These are phyloP conservation scores for Salmo trutta DNA, from an alignment of 2,797 vertebrate genomes.

Conservation along the genomic window DNA sequence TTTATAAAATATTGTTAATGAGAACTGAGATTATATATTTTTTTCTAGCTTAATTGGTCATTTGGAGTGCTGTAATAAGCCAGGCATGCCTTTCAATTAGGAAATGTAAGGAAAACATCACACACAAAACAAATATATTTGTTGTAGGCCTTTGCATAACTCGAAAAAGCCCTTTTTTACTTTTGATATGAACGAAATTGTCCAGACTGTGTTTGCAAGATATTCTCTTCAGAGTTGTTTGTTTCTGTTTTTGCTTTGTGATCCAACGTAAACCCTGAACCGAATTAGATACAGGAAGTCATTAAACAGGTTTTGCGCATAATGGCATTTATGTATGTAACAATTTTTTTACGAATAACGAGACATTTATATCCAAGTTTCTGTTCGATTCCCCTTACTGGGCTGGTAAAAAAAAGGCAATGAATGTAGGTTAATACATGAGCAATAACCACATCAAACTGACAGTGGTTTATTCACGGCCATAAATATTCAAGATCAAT, in stretches of 20 bases:
- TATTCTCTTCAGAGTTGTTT: not conserved
- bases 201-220: not conserved
- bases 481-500: constrained; percentile 75
- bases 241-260: not conserved
- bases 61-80: too few species aligned
- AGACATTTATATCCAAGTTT: not conserved
- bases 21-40: not conserved
- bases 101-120: too few species aligned
- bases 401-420: too few species aligned
- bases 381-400: too few species aligned
- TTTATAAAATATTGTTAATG: not conserved
- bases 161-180: too few species aligned
- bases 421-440: not conserved
- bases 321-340: not conserved
- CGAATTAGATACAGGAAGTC: not conserved
- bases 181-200: too few species aligned
- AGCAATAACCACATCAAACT: constrained; percentile 5
- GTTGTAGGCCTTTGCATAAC: too few species aligned
- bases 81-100: too few species aligned
- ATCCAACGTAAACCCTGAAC: not conserved
- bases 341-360: not conserved
- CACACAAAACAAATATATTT: too few species aligned
- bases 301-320: not conserved
- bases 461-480: constrained; percentile 55
- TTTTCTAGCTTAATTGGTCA: not conserved